Evolutionary conservation across 2,888 invertebrate species (phyloP), one percentile per base, ranked within the genome.

Genomic region (Parnassius mnemosyne): DNA sequence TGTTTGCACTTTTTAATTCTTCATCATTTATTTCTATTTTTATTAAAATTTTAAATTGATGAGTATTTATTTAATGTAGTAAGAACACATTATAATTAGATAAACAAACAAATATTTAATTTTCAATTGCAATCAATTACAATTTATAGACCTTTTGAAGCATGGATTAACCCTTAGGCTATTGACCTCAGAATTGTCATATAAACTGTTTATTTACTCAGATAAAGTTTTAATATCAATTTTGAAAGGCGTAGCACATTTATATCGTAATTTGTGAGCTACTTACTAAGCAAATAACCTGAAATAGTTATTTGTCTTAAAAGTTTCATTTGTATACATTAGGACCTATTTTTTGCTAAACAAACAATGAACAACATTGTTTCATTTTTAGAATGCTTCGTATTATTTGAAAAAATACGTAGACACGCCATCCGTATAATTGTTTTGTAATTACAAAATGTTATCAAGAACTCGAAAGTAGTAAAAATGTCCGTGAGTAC

Each of bases 381-480:
- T 9, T 16, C 9, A 11, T 13, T 50, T 54, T 25, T 9, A 44
- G 46, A 44, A 54, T 7, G 46, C 20, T 46, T 13, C 2, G 43
- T 54, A 55, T 44, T 51, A 41, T 12, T 16, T 10, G 44, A 42
- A n/a, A 25, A 7, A 46, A 1, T 13, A n/a, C 34, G 34, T 41
- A n/a, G 16, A 3, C 13, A 49, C 20, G 50, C 42, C 20, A 34
- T 53, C 13, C 49, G 53, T 49, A 55, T 56, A 60, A 63, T 53
- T 56, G 55, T 59, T 65, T 66, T 65, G 64, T 74, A 71, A 75
- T 77, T 71, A 70, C 68, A 70, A 68, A 54, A 65, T 70, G 72
- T 77, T 77, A 78, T 76, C 75, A 69, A 69, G 63, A 70, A 68
- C 65, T 65, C 60, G 61, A 66, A 71, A 71, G 71, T 68, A 75